Conservation (phyloP, 2,113 vertebrate genomes). For the Camelus bactrianus region DNA sequence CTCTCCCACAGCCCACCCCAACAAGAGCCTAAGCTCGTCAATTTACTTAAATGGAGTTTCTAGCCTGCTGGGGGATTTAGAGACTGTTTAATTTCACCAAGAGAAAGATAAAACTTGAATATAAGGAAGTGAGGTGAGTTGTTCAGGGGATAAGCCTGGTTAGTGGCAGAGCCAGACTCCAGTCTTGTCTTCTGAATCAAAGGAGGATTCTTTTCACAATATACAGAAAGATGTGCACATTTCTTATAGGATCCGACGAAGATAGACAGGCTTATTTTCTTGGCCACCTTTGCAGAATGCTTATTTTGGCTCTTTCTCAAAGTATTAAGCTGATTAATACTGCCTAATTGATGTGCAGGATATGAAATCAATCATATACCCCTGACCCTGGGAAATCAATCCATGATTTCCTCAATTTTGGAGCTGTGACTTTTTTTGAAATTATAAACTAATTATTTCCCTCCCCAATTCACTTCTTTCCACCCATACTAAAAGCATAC, state of each 20-base stretch:
- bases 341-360: neutral
- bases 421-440: neutral
- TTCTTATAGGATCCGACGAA: neutral
- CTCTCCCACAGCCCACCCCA: neutral
- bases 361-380: neutral
- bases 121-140: neutral
- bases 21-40: neutral
- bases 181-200: neutral
- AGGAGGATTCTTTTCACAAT: neutral
- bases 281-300: neutral
- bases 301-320: neutral
- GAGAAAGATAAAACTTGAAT: neutral
- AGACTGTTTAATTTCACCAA: neutral
- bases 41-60: neutral
- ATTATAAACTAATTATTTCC: neutral
- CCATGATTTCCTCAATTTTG: neutral
- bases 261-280: neutral
- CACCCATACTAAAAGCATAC: neutral
- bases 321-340: neutral
- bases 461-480: neutral
- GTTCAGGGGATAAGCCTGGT: neutral
- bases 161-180: neutral
- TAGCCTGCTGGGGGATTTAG: neutral
- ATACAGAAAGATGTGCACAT: neutral
- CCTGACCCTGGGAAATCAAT: neutral